These are phyloP conservation scores for Taxidea taxus DNA, from an alignment of 2,113 vertebrate genomes.

Conservation along the genomic window DNA sequence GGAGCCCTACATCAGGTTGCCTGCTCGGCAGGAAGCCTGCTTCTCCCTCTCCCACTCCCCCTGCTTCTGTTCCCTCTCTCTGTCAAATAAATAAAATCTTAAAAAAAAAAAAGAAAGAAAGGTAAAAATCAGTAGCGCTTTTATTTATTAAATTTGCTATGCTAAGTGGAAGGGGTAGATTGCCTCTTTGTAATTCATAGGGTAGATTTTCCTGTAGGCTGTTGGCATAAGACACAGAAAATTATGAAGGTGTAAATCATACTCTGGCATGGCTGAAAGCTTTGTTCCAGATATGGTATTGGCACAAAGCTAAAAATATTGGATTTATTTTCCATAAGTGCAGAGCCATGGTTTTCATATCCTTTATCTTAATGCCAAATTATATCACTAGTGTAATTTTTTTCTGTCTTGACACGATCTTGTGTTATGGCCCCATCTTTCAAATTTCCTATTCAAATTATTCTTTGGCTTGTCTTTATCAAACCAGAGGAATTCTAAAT, in stretches of 20 bases:
- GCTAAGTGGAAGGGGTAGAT: constrained; percentile 69
- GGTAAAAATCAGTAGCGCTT: constrained; percentile 73
- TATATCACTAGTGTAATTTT: constrained; percentile 68
- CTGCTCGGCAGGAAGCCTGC: too few species aligned
- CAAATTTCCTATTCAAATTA: constrained; percentile 53
- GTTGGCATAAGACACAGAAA: constrained; percentile 66
- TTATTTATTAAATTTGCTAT: constrained; percentile 74
- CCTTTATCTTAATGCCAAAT: constrained; percentile 79
- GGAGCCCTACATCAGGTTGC: too few species aligned
- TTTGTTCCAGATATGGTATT: constrained; percentile 65
- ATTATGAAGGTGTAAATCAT: constrained; percentile 81
- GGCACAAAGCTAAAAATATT: constrained; percentile 69
- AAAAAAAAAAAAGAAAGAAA: constrained; percentile 53
- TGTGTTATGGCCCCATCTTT: constrained; percentile 57
- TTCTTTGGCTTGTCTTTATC: constrained; percentile 44
- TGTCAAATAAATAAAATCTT: too few species aligned
- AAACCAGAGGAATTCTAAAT: constrained; percentile 55
- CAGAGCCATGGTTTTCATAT: constrained; percentile 69
- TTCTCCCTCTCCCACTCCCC: too few species aligned
- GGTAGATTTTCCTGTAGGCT: constrained; percentile 61
- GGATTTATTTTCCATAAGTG: constrained; percentile 72
- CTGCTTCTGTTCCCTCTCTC: too few species aligned
- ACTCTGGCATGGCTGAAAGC: not conserved
- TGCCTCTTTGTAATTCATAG: constrained; percentile 46
- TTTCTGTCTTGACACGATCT: constrained; percentile 69